Evolutionary conservation across 2,113 vertebrate genomes (phyloP).

Genomic region (Rousettus leschenaultii): DNA sequence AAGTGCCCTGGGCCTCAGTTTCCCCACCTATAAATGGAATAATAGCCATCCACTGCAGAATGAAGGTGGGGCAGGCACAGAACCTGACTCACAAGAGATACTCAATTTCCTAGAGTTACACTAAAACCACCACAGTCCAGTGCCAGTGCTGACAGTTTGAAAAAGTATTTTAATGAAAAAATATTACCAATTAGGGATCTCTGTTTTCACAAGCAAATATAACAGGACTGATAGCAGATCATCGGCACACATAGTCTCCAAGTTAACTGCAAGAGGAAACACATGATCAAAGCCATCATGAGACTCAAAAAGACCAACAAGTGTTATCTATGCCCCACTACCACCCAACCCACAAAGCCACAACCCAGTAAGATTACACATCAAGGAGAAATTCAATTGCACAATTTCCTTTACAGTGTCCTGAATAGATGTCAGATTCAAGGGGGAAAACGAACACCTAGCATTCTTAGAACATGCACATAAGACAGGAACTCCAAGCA

Average conservation of each 20-base stretch:
- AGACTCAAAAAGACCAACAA: neutral
- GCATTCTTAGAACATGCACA: neutral
- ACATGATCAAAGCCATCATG: neutral
- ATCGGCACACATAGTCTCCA: constrained; percentile 94
- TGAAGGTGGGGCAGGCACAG: neutral
- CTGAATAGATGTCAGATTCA: neutral
- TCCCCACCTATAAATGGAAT: neutral
- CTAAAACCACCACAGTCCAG: neutral
- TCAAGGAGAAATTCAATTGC: neutral
- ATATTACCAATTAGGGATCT: constrained; percentile 97
- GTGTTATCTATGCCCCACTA: accelerated
- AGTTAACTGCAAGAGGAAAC: constrained; percentile 82
- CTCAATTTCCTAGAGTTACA: neutral
- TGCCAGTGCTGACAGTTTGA: neutral
- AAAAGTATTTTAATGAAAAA: neutral
- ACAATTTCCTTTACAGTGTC: neutral
- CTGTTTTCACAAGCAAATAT: constrained; percentile 96
- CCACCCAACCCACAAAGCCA: neutral
- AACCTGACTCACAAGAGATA: neutral
- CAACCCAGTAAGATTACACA: neutral
- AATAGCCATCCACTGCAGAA: neutral
- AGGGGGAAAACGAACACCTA: neutral
- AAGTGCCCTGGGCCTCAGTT: neutral
- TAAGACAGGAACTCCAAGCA: neutral
- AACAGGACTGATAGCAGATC: constrained; percentile 95